These are phyloP conservation scores for Tokudaia muenninki DNA, from an alignment of 2,797 vertebrate species.

Conservation along the genomic window DNA sequence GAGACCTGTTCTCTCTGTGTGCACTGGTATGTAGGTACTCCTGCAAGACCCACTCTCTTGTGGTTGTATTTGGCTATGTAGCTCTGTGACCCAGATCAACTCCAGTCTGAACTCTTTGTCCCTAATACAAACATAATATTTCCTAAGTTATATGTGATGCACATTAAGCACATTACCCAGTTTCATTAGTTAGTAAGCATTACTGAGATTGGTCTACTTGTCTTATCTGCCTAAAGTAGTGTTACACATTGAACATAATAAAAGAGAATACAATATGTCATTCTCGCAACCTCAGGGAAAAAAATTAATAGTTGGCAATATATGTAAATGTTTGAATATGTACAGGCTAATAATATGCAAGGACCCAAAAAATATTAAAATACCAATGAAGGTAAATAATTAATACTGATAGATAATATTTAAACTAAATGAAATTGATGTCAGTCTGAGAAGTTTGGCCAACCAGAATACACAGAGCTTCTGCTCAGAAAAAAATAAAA, in stretches of 20 bases:
- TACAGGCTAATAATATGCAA: constrained; percentile 37
- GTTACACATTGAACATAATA: constrained; percentile 13
- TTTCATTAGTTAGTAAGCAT: neutral
- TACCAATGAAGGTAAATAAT: constrained; percentile 12
- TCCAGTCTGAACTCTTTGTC: neutral
- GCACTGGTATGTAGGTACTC: no score
- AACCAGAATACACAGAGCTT: neutral
- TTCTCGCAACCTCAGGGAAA: neutral
- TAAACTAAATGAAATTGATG: constrained; percentile 14
- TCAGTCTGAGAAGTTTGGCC: neutral
- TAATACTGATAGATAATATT: neutral
- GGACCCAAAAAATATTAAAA: neutral
- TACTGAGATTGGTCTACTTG: neutral
- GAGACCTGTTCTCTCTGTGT: no score
- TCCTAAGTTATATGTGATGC: neutral
- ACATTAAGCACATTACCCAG: neutral
- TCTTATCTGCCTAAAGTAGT: constrained; percentile 5
- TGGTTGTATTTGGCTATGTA: no score
- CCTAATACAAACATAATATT: neutral
- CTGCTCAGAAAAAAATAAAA: no score
- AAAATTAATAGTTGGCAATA: constrained; percentile 29
- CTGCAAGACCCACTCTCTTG: no score
- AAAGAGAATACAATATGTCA: constrained; percentile 37
- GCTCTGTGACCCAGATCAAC: no score
- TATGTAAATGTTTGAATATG: neutral